phyloP scores from a whole-genome alignment of 2,888 invertebrate species.

The Plusia festucae region DNA sequence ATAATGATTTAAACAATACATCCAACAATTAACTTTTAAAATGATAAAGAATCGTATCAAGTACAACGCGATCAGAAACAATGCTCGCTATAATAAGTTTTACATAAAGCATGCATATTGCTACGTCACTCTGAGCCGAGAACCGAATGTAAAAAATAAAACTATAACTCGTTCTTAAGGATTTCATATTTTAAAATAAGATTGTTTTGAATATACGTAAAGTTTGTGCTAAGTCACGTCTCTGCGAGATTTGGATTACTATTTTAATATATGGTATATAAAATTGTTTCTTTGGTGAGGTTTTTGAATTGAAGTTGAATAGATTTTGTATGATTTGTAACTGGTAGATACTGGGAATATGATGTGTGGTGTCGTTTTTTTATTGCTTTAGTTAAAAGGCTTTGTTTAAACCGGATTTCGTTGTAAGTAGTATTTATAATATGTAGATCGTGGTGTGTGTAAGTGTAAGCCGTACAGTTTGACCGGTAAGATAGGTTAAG shows the following conservation, averaged over 20 bases:
- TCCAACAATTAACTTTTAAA: background rate
- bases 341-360: background rate
- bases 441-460: too few relatives aligned
- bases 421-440: too few relatives aligned
- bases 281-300: constrained; percentile 8
- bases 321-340: background rate
- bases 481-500: too few relatives aligned
- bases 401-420: too few relatives aligned
- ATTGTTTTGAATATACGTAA: constrained; percentile 78
- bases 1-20: too few relatives aligned
- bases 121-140: constrained; percentile 77
- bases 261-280: constrained; percentile 39
- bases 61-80: constrained; percentile 40
- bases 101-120: constrained; percentile 62
- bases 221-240: constrained; percentile 83
- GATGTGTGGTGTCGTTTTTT: background rate
- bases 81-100: constrained; percentile 46
- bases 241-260: constrained; percentile 50
- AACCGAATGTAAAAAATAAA: constrained; percentile 72
- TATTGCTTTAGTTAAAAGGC: background rate
- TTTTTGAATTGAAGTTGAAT: constrained; percentile 1
- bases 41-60: background rate
- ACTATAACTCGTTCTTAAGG: constrained; percentile 78
- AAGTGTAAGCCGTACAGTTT: too few relatives aligned
- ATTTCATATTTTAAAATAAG: constrained; percentile 83